Conservation (phyloP, 2,113 vertebrate species). For the Albula goreensis region DNA sequence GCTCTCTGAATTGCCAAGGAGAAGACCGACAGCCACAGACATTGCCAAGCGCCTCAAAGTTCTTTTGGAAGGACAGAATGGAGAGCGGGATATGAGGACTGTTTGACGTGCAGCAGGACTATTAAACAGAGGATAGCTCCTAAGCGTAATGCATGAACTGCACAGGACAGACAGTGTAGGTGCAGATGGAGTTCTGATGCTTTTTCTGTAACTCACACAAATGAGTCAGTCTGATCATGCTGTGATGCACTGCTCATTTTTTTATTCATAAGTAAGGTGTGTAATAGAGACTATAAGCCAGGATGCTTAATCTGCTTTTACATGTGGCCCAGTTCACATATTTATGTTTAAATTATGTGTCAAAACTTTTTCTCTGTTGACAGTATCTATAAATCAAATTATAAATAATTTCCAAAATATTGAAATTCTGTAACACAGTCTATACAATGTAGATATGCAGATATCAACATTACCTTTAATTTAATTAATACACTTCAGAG, state of each 20-base stretch:
- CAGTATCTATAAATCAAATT: too few relatives aligned
- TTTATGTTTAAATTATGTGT: too few relatives aligned
- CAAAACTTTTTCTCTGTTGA: too few relatives aligned
- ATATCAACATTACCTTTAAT: too few relatives aligned
- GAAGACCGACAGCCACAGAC: conserved; percentile 19
- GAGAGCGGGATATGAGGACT: not conserved
- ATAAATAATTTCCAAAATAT: too few relatives aligned
- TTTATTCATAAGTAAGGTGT: too few relatives aligned
- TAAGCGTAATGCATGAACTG: not conserved
- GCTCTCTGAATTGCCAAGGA: conserved; percentile 24
- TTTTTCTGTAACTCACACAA: not conserved
- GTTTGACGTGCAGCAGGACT: not conserved
- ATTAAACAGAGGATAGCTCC: not conserved
- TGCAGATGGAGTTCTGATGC: not conserved
- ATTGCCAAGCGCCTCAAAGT: not conserved
- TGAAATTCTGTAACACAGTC: too few relatives aligned
- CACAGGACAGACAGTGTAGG: not conserved
- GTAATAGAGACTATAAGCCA: too few relatives aligned
- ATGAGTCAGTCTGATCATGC: not conserved
- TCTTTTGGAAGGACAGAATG: not conserved
- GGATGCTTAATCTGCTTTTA: too few relatives aligned
- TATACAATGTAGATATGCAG: too few relatives aligned
- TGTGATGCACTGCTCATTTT: not conserved
- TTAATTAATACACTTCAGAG: too few relatives aligned
- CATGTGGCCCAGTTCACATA: too few relatives aligned